Percentiles rank a stretch among this genome's conserved stretches.
Conservation (phyloP, 2,797 vertebrate genomes). For the Cuculus canorus region DNA sequence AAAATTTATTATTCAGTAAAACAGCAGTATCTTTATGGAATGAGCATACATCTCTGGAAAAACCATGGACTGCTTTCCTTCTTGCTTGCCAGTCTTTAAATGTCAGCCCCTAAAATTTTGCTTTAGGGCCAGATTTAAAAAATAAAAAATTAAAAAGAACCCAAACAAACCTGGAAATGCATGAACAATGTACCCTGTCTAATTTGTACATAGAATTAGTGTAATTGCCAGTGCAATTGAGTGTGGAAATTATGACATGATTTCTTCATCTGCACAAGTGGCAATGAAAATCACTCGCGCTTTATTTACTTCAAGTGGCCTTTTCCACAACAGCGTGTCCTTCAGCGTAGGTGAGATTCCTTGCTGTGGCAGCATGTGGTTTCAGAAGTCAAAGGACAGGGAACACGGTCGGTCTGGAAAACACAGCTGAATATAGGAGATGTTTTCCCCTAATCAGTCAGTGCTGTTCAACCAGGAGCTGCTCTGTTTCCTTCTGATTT, state of each 20-base stretch:
- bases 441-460: background rate
- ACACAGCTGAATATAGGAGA: background rate
- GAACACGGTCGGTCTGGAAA: background rate
- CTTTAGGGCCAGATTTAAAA: background rate
- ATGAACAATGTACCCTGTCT: background rate
- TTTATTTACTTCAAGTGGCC: background rate
- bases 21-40: background rate
- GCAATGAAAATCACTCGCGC: background rate
- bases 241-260: constrained; percentile 26
- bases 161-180: no score
- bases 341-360: background rate
- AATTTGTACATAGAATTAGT: constrained; percentile 34
- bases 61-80: background rate
- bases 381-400: background rate
- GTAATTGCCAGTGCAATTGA: constrained; percentile 48
- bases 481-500: background rate
- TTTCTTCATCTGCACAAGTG: background rate
- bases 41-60: background rate
- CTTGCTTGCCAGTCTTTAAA: background rate
- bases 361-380: fast-evolving
- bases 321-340: background rate
- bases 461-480: background rate
- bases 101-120: background rate
- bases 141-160: no score
- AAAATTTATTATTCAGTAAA: background rate